A percentile compares a stretch with the other conserved stretches of the same genome.
These are phyloP conservation scores for Tetragnatha versicolor DNA, from an alignment of 1,140 invertebrate species.

Conservation along the genomic window DNA sequence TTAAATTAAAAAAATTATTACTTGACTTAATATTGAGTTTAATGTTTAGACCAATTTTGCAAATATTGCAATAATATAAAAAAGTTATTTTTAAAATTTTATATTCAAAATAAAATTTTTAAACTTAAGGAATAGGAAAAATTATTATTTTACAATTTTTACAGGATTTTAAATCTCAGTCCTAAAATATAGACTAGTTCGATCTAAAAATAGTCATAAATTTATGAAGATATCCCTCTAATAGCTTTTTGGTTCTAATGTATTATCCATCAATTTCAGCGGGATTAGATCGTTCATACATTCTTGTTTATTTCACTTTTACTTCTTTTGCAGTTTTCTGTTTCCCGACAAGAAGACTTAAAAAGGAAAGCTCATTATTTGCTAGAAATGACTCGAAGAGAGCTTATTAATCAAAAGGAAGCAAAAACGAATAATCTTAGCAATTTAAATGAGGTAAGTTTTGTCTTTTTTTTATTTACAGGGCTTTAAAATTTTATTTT, in stretches of 20 bases:
- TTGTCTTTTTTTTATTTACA: neutral
- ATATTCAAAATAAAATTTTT: neutral
- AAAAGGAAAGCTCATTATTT: slow-evolving; percentile 89
- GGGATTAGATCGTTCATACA: neutral
- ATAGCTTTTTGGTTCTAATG: neutral
- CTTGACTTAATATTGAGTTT: neutral
- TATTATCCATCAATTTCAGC: neutral
- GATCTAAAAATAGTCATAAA: neutral
- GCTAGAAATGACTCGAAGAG: slow-evolving; percentile 83
- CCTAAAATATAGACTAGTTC: neutral
- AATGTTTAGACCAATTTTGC: neutral
- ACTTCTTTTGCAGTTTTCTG: slow-evolving; percentile 44
- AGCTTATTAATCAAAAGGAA: slow-evolving; percentile 61
- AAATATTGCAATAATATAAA: neutral
- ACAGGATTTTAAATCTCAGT: neutral
- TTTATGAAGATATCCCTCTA: neutral
- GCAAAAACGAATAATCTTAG: slow-evolving; percentile 57
- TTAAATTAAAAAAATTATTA: neutral
- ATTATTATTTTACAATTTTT: neutral
- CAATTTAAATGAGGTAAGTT: neutral
- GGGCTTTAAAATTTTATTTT: neutral
- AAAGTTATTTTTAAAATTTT: neutral
- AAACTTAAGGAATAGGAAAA: neutral
- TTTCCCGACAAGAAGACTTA: slow-evolving; percentile 67
- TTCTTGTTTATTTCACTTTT: neutral